A percentile compares a stretch with the other conserved stretches of the same genome.
Evolutionary conservation across 2,888 invertebrate species (phyloP).

Genomic region (Crocallis elinguaria): DNA sequence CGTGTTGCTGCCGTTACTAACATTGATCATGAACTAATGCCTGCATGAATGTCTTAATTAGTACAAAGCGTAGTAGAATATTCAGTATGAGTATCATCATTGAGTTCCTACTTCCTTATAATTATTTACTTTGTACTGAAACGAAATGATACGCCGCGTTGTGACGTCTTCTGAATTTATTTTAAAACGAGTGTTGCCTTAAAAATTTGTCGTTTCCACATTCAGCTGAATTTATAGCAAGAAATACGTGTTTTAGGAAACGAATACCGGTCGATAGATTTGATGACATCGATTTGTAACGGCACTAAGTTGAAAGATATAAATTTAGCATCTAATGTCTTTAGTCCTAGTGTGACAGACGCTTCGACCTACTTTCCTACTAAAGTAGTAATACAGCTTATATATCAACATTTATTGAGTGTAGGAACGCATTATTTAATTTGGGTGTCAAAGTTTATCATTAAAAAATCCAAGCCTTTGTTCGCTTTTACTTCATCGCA

Average conservation of each 20-base stretch:
- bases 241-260: slow-evolving; percentile 7
- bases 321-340: slow-evolving; percentile 43
- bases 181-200: slow-evolving; percentile 4
- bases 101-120: slow-evolving; percentile 37
- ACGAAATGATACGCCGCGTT: slow-evolving; percentile 25
- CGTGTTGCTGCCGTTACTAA: slow-evolving; percentile 5
- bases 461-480: background rate
- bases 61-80: slow-evolving; percentile 14
- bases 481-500: slow-evolving; percentile 13
- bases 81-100: slow-evolving; percentile 27
- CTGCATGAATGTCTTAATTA: slow-evolving; percentile 23
- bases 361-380: too few relatives aligned
- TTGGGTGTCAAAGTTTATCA: background rate
- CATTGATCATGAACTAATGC: slow-evolving; percentile 13
- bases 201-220: background rate
- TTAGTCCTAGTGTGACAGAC: slow-evolving; percentile 26
- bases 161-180: slow-evolving; percentile 22
- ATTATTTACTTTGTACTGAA: slow-evolving; percentile 35
- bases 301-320: slow-evolving; percentile 49
- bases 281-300: slow-evolving; percentile 42
- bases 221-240: background rate
- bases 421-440: background rate
- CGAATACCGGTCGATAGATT: slow-evolving; percentile 27
- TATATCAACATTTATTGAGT: too few relatives aligned
- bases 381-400: too few relatives aligned